phyloP scores from a whole-genome alignment of 1,140 invertebrate genomes.

The Pseudomyrmex flavicornis region DNA sequence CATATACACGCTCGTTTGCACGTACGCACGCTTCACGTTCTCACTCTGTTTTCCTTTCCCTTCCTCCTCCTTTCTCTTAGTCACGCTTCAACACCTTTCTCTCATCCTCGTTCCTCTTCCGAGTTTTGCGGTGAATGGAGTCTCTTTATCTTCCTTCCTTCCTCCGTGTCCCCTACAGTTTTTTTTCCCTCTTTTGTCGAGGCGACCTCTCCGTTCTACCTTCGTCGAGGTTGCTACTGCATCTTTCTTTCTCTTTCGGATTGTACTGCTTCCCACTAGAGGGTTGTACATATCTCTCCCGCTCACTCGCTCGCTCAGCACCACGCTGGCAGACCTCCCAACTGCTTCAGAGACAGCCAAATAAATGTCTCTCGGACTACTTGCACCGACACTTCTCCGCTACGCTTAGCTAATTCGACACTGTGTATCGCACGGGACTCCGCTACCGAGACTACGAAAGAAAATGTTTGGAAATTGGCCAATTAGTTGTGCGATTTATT shows the following conservation, averaged over 20 bases:
- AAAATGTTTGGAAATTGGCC: conserved; percentile 47
- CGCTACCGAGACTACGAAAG: conserved; percentile 42
- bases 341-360: conserved; percentile 70
- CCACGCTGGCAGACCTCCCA: conserved; percentile 63
- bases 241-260: conserved; percentile 43
- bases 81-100: conserved; percentile 71
- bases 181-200: conserved; percentile 5
- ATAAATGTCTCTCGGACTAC: conserved; percentile 75
- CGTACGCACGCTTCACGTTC: conserved; percentile 29
- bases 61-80: conserved; percentile 65
- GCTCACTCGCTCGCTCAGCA: conserved; percentile 27
- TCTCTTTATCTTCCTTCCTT: conserved; percentile 65
- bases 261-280: conserved; percentile 33
- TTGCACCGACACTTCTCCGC: conserved; percentile 70
- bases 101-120: conserved; percentile 61
- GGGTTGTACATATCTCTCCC: neutral
- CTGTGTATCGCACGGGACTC: conserved; percentile 64
- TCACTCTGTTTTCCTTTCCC: conserved; percentile 69
- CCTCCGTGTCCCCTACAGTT: conserved; percentile 20
- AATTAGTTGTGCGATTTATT: conserved; percentile 67
- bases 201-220: neutral
- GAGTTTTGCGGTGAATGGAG: conserved; percentile 68
- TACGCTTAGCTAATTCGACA: conserved; percentile 69
- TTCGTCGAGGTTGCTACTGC: conserved; percentile 54
- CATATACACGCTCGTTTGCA: conserved; percentile 5